These are phyloP conservation scores for Chymomyza fuscimana DNA, from an alignment of 2,888 invertebrate species.

Conservation along the genomic window DNA sequence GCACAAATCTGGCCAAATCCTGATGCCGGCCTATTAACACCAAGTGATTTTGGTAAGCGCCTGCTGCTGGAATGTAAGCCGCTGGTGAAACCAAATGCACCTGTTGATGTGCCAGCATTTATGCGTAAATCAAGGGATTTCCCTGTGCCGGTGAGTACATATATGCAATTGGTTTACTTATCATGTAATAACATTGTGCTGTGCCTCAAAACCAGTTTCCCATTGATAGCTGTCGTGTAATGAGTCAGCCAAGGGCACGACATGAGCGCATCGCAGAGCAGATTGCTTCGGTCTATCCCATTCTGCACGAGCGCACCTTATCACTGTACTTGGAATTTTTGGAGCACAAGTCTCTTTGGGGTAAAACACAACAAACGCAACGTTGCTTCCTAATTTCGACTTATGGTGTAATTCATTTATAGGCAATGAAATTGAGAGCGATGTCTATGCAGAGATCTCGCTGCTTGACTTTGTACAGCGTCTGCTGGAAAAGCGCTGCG, in stretches of 20 bases:
- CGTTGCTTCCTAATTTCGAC: background rate
- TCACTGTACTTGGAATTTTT: conserved; percentile 84
- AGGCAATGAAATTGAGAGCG: conserved; percentile 75
- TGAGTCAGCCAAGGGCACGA: conserved; percentile 65
- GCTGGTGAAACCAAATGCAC: conserved; percentile 48
- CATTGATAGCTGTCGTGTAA: conserved; percentile 74
- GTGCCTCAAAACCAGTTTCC: conserved; percentile 66
- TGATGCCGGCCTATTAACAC: conserved; percentile 27
- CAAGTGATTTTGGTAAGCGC: conserved; percentile 54
- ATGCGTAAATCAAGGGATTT: conserved; percentile 63
- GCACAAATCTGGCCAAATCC: conserved; percentile 59
- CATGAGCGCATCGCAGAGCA: conserved; percentile 67
- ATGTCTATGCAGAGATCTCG: conserved; percentile 78
- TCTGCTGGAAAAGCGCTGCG: conserved; percentile 81
- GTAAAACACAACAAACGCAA: conserved; percentile 34
- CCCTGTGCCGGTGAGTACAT: conserved; percentile 69
- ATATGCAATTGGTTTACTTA: background rate
- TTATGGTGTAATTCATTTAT: conserved; percentile 12
- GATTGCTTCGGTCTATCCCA: conserved; percentile 83
- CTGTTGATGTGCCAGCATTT: conserved; percentile 51
- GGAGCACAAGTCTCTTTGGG: conserved; percentile 81
- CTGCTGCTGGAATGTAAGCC: conserved; percentile 59
- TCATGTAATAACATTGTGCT: background rate
- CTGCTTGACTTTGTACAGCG: conserved; percentile 81
- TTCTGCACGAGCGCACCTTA: conserved; percentile 85